phyloP scores from a whole-genome alignment of 2,888 invertebrate genomes.

The Alviniconcha strummeri region DNA sequence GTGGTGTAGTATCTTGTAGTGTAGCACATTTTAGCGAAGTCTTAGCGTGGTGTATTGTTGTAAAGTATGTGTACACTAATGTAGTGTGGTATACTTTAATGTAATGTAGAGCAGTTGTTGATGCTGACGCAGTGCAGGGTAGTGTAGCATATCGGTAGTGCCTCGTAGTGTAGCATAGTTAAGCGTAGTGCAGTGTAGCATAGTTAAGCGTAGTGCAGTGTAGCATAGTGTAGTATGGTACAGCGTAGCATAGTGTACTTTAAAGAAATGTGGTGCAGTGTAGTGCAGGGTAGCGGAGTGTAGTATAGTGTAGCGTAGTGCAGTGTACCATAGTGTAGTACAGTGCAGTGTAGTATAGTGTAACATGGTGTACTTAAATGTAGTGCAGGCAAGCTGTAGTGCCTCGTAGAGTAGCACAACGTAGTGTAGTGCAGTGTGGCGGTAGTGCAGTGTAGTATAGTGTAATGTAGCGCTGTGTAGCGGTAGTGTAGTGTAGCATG shows the following conservation, averaged over 20 bases:
- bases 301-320: conserved; percentile 27
- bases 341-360: conserved; percentile 12
- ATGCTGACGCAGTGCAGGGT: background rate
- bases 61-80: background rate
- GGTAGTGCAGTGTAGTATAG: no score
- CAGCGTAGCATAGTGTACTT: conserved; percentile 22
- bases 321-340: conserved; percentile 22
- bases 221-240: conserved; percentile 20
- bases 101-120: background rate
- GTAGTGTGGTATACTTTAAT: conserved; percentile 29
- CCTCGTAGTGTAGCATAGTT: background rate
- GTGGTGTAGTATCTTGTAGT: no score
- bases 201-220: conserved; percentile 1
- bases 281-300: background rate
- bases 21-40: no score
- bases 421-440: no score
- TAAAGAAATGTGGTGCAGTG: conserved; percentile 23
- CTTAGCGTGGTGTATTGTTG: no score
- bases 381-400: background rate
- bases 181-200: background rate
- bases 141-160: background rate
- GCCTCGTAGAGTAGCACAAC: no score
- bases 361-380: conserved; percentile 23
- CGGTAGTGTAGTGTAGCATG: no score
- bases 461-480: no score